Evolutionary conservation across 2,113 vertebrate species (phyloP), one percentile per base, ranked within the genome.

Genomic region (Kryptolebias marmoratus): DNA sequence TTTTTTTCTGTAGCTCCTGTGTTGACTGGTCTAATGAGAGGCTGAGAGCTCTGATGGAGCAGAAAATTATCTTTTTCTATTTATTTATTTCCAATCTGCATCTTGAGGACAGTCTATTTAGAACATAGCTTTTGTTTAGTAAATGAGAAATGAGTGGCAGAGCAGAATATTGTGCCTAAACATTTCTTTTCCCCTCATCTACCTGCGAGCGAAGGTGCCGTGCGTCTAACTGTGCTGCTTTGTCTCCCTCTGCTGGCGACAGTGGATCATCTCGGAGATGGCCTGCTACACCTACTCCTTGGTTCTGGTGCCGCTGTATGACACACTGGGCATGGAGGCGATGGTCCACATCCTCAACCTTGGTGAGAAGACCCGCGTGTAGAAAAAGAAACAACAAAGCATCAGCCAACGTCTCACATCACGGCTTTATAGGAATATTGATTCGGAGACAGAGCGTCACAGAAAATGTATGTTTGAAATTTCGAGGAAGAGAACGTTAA

Each of bases 201-300:
- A 22, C 22, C 22, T 22, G 22, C 22, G 22, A 22, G 22, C 22
- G 0, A 11, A 18, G 52, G 45, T 30, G 1, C 18, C 42, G 15
- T 48, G 50, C 68, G 42, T 73, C 4, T 86, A 70, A 86, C 32
- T 0, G 22, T 75, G 65, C 49, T 78, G 58, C 77, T 91, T 73
- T 94, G 91, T 93, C 90, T 88, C 92, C 91, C 91, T 81, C 93
- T 94, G 87, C 79, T 93, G 93, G 87, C 18, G 7, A 22, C 75
- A 95, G 94, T 94, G 94, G 93, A 83, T 92, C n/a, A 93, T 94
- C 66, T 84, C 94, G 42, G 94, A 94, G 75, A 65, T 94, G 83
- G 94, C 91, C 55, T 94, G 94, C 81, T 94, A 94, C 87, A 92
- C 92, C 0, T 95, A 89, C 88, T 95, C 94, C 39, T 94, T 94